Base-by-base conservation (phyloP, 2,797 vertebrate species). In the Sparidentex hasta region DNA sequence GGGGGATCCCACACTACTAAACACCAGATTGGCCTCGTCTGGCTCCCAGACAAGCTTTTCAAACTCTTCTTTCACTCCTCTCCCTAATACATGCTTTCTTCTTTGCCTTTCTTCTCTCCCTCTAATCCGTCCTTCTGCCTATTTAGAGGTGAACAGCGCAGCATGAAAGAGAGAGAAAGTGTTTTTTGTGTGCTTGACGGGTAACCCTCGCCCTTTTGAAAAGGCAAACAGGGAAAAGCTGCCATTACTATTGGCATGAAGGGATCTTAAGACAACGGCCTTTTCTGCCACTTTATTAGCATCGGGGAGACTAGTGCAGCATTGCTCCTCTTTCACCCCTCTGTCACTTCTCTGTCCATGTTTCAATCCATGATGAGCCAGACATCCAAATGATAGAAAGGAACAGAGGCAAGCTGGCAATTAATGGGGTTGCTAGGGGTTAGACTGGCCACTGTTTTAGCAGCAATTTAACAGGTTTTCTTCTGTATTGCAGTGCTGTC, bases 71-170 rank as follows among this genome's bases (percentile, higher is more conserved):
- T 93, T 91, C 88, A 82, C 84, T 86, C 75, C 78, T 91, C 91
- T 95, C 92, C 86, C 92, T 79, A 76, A 91, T 89, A 94, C 90
- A 41, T 92, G 95, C 94, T 95, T 95, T 94, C 86, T 90, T 91
- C 62, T 88, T 74, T 38, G 67, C 80, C 67, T 84, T 86, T 89
- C 86, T 88, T 81, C 77, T 71, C 78, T 78, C 78, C 68, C 79
- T 91, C 90, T 93, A 93, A 93, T 92, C 94, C 85, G 90, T 91
- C 88, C 91, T 92, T 93, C 90, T 93, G 89, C 90, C 90, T 86
- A 86, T 94, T 93, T 93, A 92, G 89, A 91, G 87, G 90, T 90
- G 92, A 94, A 93, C 91, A 88, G 92, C 90, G 16, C 88, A 74
- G 88, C 81, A 57, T 91, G 91, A 93, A 92, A 87, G 81, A 73